Percentiles rank a stretch among this genome's conserved stretches.
Evolutionary conservation across 2,888 invertebrate species (phyloP).

Genomic region (Desoria tigrina): DNA sequence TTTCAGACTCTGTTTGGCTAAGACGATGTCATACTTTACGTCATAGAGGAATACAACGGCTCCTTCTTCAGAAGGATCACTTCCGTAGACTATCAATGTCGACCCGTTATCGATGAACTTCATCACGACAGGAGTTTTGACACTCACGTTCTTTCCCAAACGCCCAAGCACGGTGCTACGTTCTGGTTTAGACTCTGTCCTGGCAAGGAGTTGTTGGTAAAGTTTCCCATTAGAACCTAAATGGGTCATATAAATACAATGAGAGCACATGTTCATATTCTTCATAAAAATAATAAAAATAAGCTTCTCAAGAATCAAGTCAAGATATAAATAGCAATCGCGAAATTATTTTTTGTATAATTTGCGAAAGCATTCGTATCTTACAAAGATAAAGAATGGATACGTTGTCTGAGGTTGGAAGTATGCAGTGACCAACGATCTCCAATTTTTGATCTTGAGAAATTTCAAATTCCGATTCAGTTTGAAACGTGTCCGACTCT

Average conservation of each 20-base stretch:
- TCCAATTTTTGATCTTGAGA: background rate
- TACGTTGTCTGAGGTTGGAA: background rate
- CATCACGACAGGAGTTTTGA: constrained; percentile 35
- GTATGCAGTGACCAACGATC: background rate
- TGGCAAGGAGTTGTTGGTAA: constrained; percentile 21
- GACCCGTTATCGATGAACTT: constrained; percentile 29
- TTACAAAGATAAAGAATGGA: background rate
- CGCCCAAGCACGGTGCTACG: constrained; percentile 16
- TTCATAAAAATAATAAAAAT: constrained; percentile 10
- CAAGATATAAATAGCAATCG: too few relatives aligned
- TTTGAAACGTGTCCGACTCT: too few relatives aligned
- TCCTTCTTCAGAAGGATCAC: constrained; percentile 50
- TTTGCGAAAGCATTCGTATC: too few relatives aligned
- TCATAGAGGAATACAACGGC: constrained; percentile 48
- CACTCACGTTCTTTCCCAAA: constrained; percentile 35
- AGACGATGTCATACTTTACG: constrained; percentile 44
- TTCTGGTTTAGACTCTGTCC: constrained; percentile 4
- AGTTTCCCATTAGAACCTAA: constrained; percentile 46
- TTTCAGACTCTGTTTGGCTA: constrained; percentile 47
- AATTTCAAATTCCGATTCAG: background rate
- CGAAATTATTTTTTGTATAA: too few relatives aligned
- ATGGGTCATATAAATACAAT: constrained; percentile 2
- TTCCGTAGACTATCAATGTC: constrained; percentile 42
- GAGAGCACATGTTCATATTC: background rate
- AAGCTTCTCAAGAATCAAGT: background rate